A percentile compares a stretch with the other conserved stretches of the same genome.
These are phyloP conservation scores for Hucho hucho DNA, from an alignment of 2,113 vertebrate species.

Conservation along the genomic window DNA sequence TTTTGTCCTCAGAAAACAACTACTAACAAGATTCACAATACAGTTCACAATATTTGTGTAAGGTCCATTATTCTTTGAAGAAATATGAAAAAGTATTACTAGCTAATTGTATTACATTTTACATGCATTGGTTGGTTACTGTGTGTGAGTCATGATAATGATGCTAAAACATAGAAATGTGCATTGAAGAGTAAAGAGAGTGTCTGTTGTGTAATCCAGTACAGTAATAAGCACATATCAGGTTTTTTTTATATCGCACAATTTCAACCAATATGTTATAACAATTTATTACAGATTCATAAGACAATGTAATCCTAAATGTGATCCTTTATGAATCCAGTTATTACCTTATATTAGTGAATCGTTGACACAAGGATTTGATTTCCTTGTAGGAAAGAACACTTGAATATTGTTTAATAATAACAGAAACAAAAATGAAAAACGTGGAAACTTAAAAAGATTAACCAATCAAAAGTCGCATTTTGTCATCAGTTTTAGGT, in stretches of 20 bases:
- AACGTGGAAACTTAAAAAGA: neutral
- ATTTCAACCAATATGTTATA: neutral
- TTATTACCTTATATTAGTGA: no score
- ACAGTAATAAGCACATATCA: neutral
- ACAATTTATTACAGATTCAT: neutral
- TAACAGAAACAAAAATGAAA: neutral
- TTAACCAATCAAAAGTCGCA: neutral
- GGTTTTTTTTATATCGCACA: neutral
- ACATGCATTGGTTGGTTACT: neutral
- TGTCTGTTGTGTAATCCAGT: neutral
- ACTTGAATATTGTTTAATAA: no score
- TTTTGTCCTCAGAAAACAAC: conserved; percentile 36
- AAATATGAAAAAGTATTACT: neutral
- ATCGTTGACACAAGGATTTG: no score
- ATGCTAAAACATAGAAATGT: neutral
- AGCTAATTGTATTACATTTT: neutral
- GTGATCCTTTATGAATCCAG: no score
- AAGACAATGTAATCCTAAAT: no score
- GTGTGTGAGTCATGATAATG: neutral
- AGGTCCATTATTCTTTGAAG: neutral
- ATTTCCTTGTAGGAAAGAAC: no score
- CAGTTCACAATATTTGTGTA: conserved; percentile 17
- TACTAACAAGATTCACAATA: neutral
- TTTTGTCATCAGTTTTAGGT: neutral
- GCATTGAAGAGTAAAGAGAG: neutral